Evolutionary conservation across 2,797 vertebrate species (phyloP).

Genomic region (Fratercula arctica): DNA sequence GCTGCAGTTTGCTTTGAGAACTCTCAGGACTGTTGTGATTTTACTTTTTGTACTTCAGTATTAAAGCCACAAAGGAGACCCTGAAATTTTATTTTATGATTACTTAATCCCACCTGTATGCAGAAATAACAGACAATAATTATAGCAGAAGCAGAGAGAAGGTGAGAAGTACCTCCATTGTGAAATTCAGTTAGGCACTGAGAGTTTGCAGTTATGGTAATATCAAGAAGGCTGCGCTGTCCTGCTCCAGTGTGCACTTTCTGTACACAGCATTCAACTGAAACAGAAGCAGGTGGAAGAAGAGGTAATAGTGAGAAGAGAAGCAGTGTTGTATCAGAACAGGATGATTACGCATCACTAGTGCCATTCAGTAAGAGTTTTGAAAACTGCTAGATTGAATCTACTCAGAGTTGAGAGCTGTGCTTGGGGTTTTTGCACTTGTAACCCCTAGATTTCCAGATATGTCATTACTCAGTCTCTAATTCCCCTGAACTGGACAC

Average conservation of each 20-base stretch:
- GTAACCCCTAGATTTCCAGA: background rate
- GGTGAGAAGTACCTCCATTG: background rate
- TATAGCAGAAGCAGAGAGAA: background rate
- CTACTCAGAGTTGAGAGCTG: background rate
- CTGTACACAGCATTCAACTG: background rate
- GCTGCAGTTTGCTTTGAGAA: background rate
- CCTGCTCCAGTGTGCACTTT: too few species aligned
- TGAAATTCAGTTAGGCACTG: background rate
- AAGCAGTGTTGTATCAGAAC: background rate
- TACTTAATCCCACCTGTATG: background rate
- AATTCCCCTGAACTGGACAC: background rate
- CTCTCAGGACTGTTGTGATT: background rate
- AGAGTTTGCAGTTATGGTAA: background rate
- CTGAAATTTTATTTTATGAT: background rate
- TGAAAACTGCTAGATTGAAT: background rate
- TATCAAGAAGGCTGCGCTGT: background rate
- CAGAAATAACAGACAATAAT: background rate
- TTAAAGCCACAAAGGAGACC: background rate
- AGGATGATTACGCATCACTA: rapidly evolving
- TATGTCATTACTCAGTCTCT: background rate
- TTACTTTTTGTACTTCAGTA: background rate
- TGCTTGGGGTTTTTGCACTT: background rate
- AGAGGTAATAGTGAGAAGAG: background rate
- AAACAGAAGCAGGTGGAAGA: background rate
- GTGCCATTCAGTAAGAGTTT: background rate